Evolutionary conservation across 1,140 invertebrate species (phyloP), one percentile per base, ranked within the genome.

Genomic region (Drosophila quadrilineata): DNA sequence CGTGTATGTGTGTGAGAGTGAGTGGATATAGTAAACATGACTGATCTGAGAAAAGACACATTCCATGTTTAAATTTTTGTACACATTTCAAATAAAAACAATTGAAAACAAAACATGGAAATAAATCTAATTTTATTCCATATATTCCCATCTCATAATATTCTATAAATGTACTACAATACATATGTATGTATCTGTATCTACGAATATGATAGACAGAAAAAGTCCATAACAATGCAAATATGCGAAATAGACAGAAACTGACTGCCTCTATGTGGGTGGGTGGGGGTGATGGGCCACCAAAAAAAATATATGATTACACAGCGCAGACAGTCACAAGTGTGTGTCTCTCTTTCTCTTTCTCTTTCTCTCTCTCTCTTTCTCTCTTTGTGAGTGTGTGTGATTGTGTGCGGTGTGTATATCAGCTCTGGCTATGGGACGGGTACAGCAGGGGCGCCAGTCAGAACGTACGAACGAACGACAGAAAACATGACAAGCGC

Each of bases 401-500:
- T 53, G 48, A 41, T 3, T 49, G 38, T 60, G 26, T 80, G 28
- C 56, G 52, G 28, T 35, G 21, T 56, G 48, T 59, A 31, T 72
- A 22, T 68, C 49, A 56, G 54, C n/a, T 50, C 46, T 50, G 19
- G n/a, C 31, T 35, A 16, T 62, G 57, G n/a, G n/a, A 71, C 70
- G 77, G 64, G 74, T 84, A 85, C 65, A 85, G 74, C 79, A 68
- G 76, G 70, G 74, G 66, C 79, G 70, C 60, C 58, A 71, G 58
- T 80, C 62, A 36, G 33, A 60, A 75, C 31, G 31, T 69, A 58
- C 52, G 35, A 62, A 72, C 38, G 49, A 74, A 52, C 66, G 79
- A 74, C 74, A 28, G 76, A 85, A 74, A 85, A 79, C 75, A 85
- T 76, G 79, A 85, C 80, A 85, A 84, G 77, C 77, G 73, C 40